Evolutionary conservation across 2,113 vertebrate species (phyloP).

Genomic region (Nannobrachium achirus): DNA sequence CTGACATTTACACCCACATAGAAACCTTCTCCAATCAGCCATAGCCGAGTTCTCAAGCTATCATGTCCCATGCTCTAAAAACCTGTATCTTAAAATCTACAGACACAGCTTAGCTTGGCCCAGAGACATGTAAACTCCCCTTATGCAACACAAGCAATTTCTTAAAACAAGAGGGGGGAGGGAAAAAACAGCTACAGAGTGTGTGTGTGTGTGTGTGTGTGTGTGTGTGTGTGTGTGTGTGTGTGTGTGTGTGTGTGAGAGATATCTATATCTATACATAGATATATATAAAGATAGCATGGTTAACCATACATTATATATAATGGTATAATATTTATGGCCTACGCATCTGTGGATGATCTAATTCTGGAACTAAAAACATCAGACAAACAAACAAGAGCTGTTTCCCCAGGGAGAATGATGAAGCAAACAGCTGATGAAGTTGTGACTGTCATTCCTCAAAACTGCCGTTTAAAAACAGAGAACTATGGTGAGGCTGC

Average conservation of each 20-base stretch:
- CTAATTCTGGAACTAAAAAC: constrained; percentile 43
- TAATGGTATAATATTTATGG: constrained; percentile 10
- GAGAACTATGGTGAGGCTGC: background rate
- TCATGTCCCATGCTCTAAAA: constrained; percentile 27
- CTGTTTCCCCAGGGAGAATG: background rate
- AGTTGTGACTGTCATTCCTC: constrained; percentile 12
- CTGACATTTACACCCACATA: background rate
- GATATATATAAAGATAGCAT: constrained; percentile 9
- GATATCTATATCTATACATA: too few relatives aligned
- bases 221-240: too few relatives aligned
- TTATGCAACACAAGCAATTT: constrained; percentile 41
- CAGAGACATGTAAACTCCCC: constrained; percentile 29
- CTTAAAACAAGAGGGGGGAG: constrained; percentile 17
- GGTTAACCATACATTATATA: constrained; percentile 15
- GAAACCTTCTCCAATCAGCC: background rate
- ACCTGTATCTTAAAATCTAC: constrained; percentile 49
- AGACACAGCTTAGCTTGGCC: constrained; percentile 51
- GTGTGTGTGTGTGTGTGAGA: too few relatives aligned
- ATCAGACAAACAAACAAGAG: constrained; percentile 35
- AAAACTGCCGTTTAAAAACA: background rate
- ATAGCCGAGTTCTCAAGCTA: background rate
- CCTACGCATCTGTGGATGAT: constrained; percentile 24
- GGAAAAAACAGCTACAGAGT: too few relatives aligned
- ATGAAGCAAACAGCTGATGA: constrained; percentile 15
- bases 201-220: too few relatives aligned